A percentile compares a stretch with the other conserved stretches of the same genome.
These are phyloP conservation scores for Pongo abelii DNA, from an alignment of 2,113 vertebrate species.

Conservation along the genomic window DNA sequence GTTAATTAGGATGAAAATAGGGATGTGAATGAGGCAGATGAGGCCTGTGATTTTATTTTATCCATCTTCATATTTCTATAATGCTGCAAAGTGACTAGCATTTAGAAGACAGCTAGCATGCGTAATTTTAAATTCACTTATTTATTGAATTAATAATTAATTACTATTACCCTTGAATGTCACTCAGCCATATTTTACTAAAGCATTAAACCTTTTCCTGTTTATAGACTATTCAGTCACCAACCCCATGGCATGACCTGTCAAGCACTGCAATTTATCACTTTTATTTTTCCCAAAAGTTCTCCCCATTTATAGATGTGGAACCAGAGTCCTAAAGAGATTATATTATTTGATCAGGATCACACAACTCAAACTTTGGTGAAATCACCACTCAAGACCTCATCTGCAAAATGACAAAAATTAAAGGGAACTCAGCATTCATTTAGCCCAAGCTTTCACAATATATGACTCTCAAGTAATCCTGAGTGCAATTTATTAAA, in stretches of 20 bases:
- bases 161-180: not conserved
- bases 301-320: not conserved
- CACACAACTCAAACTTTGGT: not conserved
- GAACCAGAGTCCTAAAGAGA: not conserved
- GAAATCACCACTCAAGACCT: not conserved
- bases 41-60: not conserved
- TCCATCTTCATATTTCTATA: not conserved
- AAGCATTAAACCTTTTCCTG: not conserved
- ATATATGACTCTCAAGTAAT: constrained; percentile 1
- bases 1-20: not conserved
- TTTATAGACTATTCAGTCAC: not conserved
- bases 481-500: constrained; percentile 34
- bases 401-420: not conserved
- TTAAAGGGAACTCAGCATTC: not conserved
- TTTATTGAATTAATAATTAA: not conserved
- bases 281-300: not conserved
- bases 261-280: not conserved
- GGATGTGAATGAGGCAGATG: not conserved
- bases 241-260: not conserved
- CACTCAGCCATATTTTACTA: not conserved
- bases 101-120: not conserved
- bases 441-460: not conserved
- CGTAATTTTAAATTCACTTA: not conserved
- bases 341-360: not conserved
- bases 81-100: not conserved